Evolutionary conservation across 2,888 invertebrate genomes (phyloP), one percentile per base, ranked within the genome.

Genomic region (Epirrita christyi): DNA sequence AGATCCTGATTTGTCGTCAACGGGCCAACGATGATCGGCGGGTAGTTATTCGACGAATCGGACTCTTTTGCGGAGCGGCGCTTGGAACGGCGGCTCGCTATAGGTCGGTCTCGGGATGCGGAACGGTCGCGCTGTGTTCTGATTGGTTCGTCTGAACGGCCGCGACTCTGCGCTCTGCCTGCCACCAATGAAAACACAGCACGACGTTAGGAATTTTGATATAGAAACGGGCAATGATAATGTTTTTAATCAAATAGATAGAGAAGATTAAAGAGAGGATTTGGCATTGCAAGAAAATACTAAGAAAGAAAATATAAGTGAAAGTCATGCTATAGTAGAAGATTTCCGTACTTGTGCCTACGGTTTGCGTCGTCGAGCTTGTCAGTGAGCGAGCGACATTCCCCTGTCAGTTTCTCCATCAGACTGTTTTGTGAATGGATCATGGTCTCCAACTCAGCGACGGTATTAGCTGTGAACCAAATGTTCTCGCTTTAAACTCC

Each of bases 391-490:
- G 94, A 94, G 93, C 96, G 97, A 94, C 97, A 97, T 93, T 97
- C 97, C 85, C 94, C 94, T 85, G 96, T 96, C 92, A 97, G 95
- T 95, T 96, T 97, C 94, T 96, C 96, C 95, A 97, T 96, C 95
- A 97, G 96, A 94, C 95, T 95, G 94, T 96, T 96, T 95, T 97
- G 97, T 93, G 95, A 96, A 93, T 95, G 95, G 93, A 97, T 95
- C 95, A 96, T 95, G 88, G 95, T 94, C 94, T 97, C 97, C 93
- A 97, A 95, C 93, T 96, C 96, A 93, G 95, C 95, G 92, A 97
- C 96, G 85, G 96, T 97, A 93, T 96, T 95, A 94, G 95, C 97
- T 97, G 95, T 85, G 89, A 89, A 89, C 85, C 90, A 89, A 89
- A 90, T 83, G 80, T 79, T 81, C 81, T 80, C 77, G 77, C 81